Conservation (phyloP, 2,888 invertebrate genomes). For the Amphipyra berbera region DNA sequence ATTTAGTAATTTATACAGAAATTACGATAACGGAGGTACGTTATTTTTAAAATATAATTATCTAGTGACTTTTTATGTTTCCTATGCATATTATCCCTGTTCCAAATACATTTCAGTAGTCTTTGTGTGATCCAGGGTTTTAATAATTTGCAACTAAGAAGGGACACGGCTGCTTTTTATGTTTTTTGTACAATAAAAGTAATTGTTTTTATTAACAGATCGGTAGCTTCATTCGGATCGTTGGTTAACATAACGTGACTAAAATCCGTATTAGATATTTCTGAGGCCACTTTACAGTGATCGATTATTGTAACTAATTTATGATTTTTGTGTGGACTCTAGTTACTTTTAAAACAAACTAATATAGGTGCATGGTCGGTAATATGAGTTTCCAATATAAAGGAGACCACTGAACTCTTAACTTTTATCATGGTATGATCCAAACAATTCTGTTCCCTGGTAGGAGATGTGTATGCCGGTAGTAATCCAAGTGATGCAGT, state of each 20-base stretch:
- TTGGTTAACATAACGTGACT: not conserved
- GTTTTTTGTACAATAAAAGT: not conserved
- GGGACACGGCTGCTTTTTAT: not conserved
- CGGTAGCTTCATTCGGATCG: not conserved
- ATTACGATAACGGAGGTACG: slow-evolving; percentile 4
- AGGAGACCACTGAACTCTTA: not conserved
- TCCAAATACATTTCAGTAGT: not conserved
- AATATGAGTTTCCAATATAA: slow-evolving; percentile 6
- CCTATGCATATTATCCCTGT: slow-evolving; percentile 3
- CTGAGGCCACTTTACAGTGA: not conserved
- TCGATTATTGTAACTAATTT: not conserved
- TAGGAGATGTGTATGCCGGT: no score
- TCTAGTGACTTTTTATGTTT: slow-evolving; percentile 1
- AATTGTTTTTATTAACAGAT: not conserved
- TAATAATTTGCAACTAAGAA: not conserved
- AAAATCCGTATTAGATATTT: slow-evolving; percentile 2
- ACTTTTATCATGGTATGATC: no score
- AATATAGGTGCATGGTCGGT: slow-evolving; percentile 4
- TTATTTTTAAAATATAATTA: slow-evolving; percentile 1
- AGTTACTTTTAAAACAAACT: not conserved
- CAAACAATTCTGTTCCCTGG: no score
- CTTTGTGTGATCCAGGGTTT: slow-evolving; percentile 3
- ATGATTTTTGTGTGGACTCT: not conserved
- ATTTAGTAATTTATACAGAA: slow-evolving; percentile 1
- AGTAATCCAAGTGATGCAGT: no score